Base-by-base conservation (phyloP, 2,888 invertebrate species). In the Hypsopygia costalis region DNA sequence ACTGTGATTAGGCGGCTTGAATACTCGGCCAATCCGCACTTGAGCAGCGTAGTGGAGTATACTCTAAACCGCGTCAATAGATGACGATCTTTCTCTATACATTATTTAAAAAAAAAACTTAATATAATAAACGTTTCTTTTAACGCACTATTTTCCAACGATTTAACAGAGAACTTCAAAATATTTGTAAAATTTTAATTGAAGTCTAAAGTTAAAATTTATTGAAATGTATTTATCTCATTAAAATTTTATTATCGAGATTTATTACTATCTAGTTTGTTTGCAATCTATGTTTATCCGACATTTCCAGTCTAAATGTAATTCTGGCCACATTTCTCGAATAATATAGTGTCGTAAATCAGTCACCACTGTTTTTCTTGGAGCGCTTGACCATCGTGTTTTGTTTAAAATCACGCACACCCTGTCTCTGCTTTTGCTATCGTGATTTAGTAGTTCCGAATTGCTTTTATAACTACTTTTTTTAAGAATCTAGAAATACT, bases 391-490 rank as follows among this genome's bases (percentile, higher is more conserved):
- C 65, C 49, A 59, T 69, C 59, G 60, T 88, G 83, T 88, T 88
- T 87, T 86, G 87, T 85, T 85, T 81, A 81, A 79, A 69, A 85
- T 81, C 87, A 88, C 87, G 87, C 86, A 82, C 82, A 77, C 70
- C 79, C 77, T 75, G 81, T 81, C 75, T 58, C 65, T 64, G 63
- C 67, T 62, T 68, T 67, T 72, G 62, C 69, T 66, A 73, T 77
- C 78, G 72, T 85, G 83, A 86, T 87, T 86, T 85, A 87, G 67
- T 62, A 53, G 56, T 56, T 67, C 62, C 63, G 75, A 70, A 76
- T 75, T 75, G 64, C 2, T 25, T 25, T 62, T 66, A 55, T 49
- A 58, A 48, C 44, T 55, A 51, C 51, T 44, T 46, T 46, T 36
- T 10, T 36, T 35, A 7, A 25, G 25, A 8, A 31, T 21, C 16